Evolutionary conservation across 2,888 invertebrate genomes (phyloP).

Genomic region (Aelia acuminata): DNA sequence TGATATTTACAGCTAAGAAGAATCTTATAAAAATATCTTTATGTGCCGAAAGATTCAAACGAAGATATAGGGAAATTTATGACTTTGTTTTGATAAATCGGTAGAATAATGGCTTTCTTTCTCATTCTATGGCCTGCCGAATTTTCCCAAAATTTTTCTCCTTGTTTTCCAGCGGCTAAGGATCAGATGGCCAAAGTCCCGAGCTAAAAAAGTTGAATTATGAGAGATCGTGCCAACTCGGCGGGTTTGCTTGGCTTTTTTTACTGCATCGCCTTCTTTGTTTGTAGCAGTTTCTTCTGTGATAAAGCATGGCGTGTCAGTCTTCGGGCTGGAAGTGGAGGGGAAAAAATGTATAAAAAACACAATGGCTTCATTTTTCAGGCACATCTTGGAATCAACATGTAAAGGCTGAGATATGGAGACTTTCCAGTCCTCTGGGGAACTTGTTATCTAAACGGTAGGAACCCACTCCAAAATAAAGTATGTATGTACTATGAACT

Average conservation of each 20-base stretch:
- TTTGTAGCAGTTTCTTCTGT: background rate
- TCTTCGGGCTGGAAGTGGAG: background rate
- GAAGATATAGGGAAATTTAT: background rate
- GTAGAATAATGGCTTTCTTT: slow-evolving; percentile 43
- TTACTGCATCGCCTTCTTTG: slow-evolving; percentile 25
- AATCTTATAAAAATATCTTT: background rate
- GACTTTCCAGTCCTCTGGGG: background rate
- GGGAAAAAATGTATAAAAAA: background rate
- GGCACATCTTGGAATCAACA: background rate
- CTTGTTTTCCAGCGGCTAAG: background rate
- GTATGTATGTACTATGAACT: too few relatives aligned
- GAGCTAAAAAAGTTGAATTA: slow-evolving; percentile 44
- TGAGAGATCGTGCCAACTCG: slow-evolving; percentile 1
- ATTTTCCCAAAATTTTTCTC: background rate
- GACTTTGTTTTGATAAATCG: slow-evolving; percentile 6
- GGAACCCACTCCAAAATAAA: too few relatives aligned
- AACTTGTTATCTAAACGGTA: background rate
- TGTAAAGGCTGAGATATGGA: background rate
- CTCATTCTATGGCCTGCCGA: background rate
- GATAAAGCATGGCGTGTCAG: slow-evolving; percentile 21
- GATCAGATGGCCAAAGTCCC: slow-evolving; percentile 44
- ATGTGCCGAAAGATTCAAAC: slow-evolving; percentile 16
- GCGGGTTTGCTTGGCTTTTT: background rate
- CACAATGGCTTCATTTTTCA: slow-evolving; percentile 44
- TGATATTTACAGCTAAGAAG: too few relatives aligned